Conservation (phyloP, 1,140 invertebrate genomes). For the Mylabris phalerata region DNA sequence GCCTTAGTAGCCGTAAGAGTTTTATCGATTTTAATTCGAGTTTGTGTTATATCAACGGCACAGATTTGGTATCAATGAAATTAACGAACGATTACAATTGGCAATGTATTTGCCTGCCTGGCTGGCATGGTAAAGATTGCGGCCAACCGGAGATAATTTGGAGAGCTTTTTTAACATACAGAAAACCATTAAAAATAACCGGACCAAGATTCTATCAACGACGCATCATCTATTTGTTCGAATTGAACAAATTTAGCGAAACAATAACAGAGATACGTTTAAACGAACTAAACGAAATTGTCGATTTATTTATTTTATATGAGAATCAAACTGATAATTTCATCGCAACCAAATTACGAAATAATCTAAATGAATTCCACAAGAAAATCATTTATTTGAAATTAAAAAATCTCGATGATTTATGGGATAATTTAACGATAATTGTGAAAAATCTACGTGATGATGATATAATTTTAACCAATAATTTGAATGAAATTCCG, state of each 20-base stretch:
- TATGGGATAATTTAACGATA: slow-evolving; percentile 43
- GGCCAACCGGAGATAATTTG: slow-evolving; percentile 60
- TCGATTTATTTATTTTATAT: slow-evolving; percentile 59
- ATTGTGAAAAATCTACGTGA: slow-evolving; percentile 47
- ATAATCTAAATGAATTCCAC: slow-evolving; percentile 41
- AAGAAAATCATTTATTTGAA: slow-evolving; percentile 54
- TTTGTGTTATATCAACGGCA: slow-evolving; percentile 48
- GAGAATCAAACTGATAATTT: slow-evolving; percentile 40
- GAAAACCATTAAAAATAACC: slow-evolving; percentile 44
- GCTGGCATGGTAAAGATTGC: slow-evolving; percentile 59
- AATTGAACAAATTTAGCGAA: slow-evolving; percentile 50
- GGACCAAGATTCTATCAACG: slow-evolving; percentile 45
- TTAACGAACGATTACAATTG: slow-evolving; percentile 33
- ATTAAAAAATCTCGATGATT: slow-evolving; percentile 34
- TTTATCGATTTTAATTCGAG: slow-evolving; percentile 48
- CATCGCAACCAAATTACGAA: slow-evolving; percentile 34
- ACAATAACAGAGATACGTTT: slow-evolving; percentile 53
- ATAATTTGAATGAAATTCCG: slow-evolving; percentile 53
- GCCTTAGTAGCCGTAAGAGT: slow-evolving; percentile 38
- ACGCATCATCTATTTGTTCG: slow-evolving; percentile 52
- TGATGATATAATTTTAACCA: slow-evolving; percentile 56
- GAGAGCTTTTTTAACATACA: slow-evolving; percentile 53
- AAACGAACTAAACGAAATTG: slow-evolving; percentile 51
- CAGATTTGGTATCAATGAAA: slow-evolving; percentile 45
- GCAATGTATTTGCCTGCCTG: slow-evolving; percentile 50